Conservation (phyloP, 1,140 invertebrate genomes). For the Bombus confusus region DNA sequence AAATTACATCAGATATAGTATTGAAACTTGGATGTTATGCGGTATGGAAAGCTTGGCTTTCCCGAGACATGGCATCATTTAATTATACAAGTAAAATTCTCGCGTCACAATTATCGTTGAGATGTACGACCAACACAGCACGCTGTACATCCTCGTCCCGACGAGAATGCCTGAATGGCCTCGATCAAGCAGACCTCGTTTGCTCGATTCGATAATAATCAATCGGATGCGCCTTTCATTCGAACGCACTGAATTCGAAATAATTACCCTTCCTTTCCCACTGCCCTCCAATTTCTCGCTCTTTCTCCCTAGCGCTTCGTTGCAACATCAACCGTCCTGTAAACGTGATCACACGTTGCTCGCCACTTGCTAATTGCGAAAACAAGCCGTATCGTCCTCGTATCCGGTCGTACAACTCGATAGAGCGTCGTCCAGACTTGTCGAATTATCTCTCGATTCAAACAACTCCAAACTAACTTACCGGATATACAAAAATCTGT, state of each 20-base stretch:
- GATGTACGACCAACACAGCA: too few species aligned
- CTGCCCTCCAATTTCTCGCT: conserved; percentile 23
- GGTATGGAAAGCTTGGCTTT: too few species aligned
- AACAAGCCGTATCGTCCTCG: conserved; percentile 20
- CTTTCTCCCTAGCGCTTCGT: conserved; percentile 6
- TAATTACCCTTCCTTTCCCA: conserved; percentile 71
- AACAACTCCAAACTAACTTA: too few species aligned
- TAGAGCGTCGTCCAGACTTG: not conserved
- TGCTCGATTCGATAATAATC: conserved; percentile 79
- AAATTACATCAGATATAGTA: too few species aligned
- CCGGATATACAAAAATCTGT: too few species aligned
- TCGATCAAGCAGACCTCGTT: conserved; percentile 78
- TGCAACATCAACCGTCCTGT: not conserved
- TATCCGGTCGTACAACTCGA: not conserved
- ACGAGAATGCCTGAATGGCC: conserved; percentile 66
- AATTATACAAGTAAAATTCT: conserved; percentile 3
- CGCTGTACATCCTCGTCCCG: conserved; percentile 22
- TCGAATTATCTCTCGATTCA: not conserved
- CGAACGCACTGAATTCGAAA: conserved; percentile 80
- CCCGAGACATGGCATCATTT: not conserved
- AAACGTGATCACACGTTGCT: conserved; percentile 36
- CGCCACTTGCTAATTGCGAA: conserved; percentile 31
- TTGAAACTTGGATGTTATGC: not conserved
- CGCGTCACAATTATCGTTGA: not conserved
- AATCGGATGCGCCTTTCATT: conserved; percentile 78